phyloP scores from a whole-genome alignment of 2,113 vertebrate species.

The Stigmatopora argus region DNA sequence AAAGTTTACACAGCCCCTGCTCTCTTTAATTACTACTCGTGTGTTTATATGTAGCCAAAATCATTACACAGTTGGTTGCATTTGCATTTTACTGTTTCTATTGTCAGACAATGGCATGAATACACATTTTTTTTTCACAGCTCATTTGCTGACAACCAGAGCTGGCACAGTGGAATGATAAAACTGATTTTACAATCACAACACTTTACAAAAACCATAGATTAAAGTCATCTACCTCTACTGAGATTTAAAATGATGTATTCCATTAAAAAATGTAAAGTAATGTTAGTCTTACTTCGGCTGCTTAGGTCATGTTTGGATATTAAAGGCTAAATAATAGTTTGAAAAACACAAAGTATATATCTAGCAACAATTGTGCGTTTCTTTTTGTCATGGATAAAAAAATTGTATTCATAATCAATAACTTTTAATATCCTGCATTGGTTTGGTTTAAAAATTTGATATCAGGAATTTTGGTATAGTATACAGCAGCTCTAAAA shows the following conservation, averaged over 20 bases:
- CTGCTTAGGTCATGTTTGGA: background rate
- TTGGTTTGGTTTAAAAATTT: background rate
- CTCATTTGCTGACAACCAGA: conserved; percentile 1
- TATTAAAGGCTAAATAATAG: background rate
- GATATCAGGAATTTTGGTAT: background rate
- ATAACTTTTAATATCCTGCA: background rate
- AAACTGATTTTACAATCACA: conserved; percentile 1
- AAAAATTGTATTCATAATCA: background rate
- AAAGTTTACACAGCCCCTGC: conserved; percentile 2
- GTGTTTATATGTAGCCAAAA: conserved; percentile 7
- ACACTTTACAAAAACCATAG: conserved; percentile 1
- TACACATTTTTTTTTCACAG: background rate
- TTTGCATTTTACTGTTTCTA: conserved; percentile 9
- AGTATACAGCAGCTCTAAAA: background rate
- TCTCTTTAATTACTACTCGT: conserved; percentile 8
- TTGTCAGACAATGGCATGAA: conserved; percentile 4
- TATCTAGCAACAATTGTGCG: background rate
- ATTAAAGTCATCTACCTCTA: background rate
- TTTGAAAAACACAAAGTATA: background rate
- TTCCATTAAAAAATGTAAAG: no score
- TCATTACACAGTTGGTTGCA: conserved; percentile 9
- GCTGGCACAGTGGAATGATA: conserved; percentile 1
- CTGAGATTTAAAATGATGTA: conserved; percentile 6
- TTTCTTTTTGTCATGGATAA: background rate
- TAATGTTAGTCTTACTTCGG: background rate